These are phyloP conservation scores for Penaeus indicus DNA, from an alignment of 1,140 invertebrate genomes.

Conservation along the genomic window DNA sequence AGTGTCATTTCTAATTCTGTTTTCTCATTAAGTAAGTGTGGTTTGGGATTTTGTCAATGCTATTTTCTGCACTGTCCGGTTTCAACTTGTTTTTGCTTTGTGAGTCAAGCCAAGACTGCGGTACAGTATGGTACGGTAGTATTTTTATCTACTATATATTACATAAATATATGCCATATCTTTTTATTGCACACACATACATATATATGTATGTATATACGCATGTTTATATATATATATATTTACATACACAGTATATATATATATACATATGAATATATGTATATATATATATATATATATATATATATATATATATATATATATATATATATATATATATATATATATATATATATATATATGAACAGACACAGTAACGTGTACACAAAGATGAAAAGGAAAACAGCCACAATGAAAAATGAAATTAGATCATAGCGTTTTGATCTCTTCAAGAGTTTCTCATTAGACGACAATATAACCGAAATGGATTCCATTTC, in stretches of 20 bases:
- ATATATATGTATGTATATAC: neutral
- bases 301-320: neutral
- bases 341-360: slow-evolving; percentile 1
- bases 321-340: slow-evolving; percentile 23
- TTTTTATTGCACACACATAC: neutral
- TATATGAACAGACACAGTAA: neutral
- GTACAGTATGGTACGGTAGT: too few relatives aligned
- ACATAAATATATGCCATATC: slow-evolving; percentile 15
- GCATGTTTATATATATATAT: neutral
- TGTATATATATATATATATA: neutral
- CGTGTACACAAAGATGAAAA: neutral
- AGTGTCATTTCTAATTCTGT: too few relatives aligned
- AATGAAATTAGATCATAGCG: neutral
- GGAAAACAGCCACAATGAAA: neutral
- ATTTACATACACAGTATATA: neutral
- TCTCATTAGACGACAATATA: neutral
- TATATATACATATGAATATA: neutral
- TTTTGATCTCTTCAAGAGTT: neutral
- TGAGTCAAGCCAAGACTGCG: too few relatives aligned
- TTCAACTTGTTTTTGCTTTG: too few relatives aligned
- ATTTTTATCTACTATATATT: neutral
- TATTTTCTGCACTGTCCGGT: too few relatives aligned
- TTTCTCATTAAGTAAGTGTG: too few relatives aligned
- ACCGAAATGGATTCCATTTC: neutral
- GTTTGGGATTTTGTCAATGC: too few relatives aligned